These are phyloP conservation scores for Homalodisca vitripennis DNA, from an alignment of 1,140 invertebrate genomes.

Conservation along the genomic window DNA sequence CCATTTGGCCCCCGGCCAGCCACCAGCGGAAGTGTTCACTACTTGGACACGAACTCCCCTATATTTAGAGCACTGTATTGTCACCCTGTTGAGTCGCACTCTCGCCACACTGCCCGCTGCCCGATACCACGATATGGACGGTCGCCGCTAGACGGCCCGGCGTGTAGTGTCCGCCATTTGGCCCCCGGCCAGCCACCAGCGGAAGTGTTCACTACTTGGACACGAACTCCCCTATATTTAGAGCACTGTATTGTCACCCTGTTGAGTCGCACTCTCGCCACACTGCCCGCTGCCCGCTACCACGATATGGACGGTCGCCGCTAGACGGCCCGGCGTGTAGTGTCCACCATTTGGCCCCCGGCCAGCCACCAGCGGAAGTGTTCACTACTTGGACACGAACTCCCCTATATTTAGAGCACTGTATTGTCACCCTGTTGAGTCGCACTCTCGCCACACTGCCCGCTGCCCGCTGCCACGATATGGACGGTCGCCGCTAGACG, in stretches of 20 bases:
- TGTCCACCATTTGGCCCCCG: background rate
- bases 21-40: background rate
- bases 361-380: background rate
- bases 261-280: background rate
- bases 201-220: background rate
- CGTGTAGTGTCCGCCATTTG: background rate
- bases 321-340: background rate
- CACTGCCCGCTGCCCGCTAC: background rate
- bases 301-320: background rate
- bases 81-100: background rate
- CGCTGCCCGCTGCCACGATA: background rate
- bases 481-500: background rate
- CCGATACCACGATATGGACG: background rate
- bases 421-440: background rate
- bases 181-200: background rate
- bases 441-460: background rate
- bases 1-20: background rate
- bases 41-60: background rate
- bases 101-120: background rate
- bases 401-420: background rate
- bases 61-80: background rate
- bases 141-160: background rate
- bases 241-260: background rate
- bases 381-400: background rate
- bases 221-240: background rate